Evolutionary conservation across 2,113 vertebrate genomes (phyloP).

Genomic region (Trachemys scripta): DNA sequence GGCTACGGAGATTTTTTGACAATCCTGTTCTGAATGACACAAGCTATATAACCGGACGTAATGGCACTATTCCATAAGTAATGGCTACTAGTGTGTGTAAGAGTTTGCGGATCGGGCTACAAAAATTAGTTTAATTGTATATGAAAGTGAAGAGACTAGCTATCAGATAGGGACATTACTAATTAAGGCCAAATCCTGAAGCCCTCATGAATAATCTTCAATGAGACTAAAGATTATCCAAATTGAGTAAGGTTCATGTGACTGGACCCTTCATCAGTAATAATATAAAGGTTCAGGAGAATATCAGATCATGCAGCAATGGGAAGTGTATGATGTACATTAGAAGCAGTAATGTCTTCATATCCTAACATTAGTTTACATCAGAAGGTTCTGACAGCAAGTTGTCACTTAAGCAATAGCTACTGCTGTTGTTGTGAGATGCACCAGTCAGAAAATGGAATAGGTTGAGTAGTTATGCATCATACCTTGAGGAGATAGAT

Average conservation of each 20-base stretch:
- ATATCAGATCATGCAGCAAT: neutral
- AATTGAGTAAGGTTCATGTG: neutral
- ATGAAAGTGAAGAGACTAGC: neutral
- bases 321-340: neutral
- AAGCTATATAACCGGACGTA: neutral
- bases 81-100: neutral
- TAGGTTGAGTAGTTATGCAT: neutral
- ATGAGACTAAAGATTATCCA: neutral
- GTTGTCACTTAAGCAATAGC: neutral
- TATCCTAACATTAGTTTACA: neutral
- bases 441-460: neutral
- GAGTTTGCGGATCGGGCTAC: neutral
- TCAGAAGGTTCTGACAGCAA: neutral
- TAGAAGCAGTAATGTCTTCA: neutral
- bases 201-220: neutral
- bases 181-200: neutral
- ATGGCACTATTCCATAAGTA: rapidly evolving
- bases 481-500: neutral
- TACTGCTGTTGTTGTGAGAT: neutral
- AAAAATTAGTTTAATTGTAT: neutral
- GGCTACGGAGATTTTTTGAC: neutral
- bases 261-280: neutral
- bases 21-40: neutral
- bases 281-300: neutral
- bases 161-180: neutral